Percentiles rank a stretch among this genome's conserved stretches.
Evolutionary conservation across 2,888 invertebrate genomes (phyloP).

Genomic region (Agrotis exclamationis): DNA sequence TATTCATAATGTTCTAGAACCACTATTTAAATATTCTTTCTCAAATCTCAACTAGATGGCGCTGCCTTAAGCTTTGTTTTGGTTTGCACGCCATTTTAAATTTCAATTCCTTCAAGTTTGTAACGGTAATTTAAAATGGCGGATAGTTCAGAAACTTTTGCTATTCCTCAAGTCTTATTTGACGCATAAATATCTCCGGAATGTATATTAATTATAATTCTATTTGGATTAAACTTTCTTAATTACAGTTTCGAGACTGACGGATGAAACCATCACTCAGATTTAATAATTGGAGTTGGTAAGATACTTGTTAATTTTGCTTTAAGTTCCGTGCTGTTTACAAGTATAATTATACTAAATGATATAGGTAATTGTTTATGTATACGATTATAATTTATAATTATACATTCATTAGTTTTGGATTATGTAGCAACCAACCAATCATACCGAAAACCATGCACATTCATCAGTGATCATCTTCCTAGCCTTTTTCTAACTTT

Average conservation of each 20-base stretch:
- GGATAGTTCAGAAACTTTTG: slow-evolving; percentile 13
- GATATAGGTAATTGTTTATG: neutral
- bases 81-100: neutral
- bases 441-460: too few relatives aligned
- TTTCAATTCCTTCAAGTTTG: neutral
- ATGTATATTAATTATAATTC: slow-evolving; percentile 57
- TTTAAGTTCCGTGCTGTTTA: neutral
- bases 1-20: neutral
- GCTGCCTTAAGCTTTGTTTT: neutral
- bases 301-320: slow-evolving; percentile 36
- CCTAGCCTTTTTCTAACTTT: too few relatives aligned
- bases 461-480: too few relatives aligned
- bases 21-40: neutral
- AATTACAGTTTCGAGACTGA: slow-evolving; percentile 52
- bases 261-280: slow-evolving; percentile 52
- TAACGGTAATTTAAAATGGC: slow-evolving; percentile 14
- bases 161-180: slow-evolving; percentile 33
- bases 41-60: neutral
- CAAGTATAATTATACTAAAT: neutral
- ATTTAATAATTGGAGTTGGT: slow-evolving; percentile 59
- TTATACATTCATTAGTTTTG: too few relatives aligned
- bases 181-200: slow-evolving; percentile 39
- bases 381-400: neutral
- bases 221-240: slow-evolving; percentile 58
- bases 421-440: too few relatives aligned